Evolutionary conservation across 2,113 vertebrate species (phyloP).

Genomic region (Alligator sinensis): DNA sequence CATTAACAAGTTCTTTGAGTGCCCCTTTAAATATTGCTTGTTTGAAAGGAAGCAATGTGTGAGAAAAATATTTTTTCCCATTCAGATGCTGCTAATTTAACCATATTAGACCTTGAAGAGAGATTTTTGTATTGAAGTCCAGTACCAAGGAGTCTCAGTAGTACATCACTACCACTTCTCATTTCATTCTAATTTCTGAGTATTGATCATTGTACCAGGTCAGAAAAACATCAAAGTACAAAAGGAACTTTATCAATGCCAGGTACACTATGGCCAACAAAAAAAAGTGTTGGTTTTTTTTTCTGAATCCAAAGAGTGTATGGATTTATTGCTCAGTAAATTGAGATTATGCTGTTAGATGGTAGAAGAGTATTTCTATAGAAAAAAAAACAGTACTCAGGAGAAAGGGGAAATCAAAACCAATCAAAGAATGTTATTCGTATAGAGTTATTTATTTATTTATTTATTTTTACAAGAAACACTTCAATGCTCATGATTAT

Average conservation of each 20-base stretch:
- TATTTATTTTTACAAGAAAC: neutral
- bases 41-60: neutral
- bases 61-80: neutral
- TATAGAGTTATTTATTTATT: accelerated
- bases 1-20: neutral
- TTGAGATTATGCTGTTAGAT: neutral
- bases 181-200: slow-evolving; percentile 34
- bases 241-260: neutral
- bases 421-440: neutral
- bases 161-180: neutral
- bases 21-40: neutral
- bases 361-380: neutral
- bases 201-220: neutral
- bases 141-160: neutral
- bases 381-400: no score
- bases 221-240: slow-evolving; percentile 5
- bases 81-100: neutral
- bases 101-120: slow-evolving; percentile 25
- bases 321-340: neutral
- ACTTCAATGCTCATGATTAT: no score
- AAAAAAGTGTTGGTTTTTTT: neutral
- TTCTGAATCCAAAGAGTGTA: neutral
- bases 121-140: neutral
- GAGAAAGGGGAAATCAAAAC: neutral
- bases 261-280: neutral